Conservation (phyloP, 2,113 vertebrate species). For the Pelmatolapia mariae region DNA sequence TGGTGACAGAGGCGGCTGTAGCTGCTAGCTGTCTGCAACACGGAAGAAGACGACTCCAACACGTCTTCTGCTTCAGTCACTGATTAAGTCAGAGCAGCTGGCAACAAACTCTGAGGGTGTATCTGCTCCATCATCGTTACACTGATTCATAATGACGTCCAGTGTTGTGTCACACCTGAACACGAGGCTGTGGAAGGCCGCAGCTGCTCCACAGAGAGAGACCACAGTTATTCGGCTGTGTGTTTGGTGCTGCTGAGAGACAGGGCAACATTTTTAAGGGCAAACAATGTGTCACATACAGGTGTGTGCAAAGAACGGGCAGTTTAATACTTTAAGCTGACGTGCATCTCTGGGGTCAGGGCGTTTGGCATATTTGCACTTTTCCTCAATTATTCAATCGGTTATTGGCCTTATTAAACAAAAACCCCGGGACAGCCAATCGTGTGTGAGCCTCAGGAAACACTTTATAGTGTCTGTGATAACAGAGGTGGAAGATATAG, state of each 20-base stretch:
- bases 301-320: background rate
- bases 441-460: background rate
- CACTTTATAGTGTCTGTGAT: background rate
- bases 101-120: background rate
- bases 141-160: background rate
- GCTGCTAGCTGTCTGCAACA: background rate
- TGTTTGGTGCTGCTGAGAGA: background rate
- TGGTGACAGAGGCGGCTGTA: background rate
- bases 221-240: background rate
- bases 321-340: background rate
- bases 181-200: accelerated
- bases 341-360: background rate
- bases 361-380: background rate
- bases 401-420: background rate
- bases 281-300: background rate
- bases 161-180: background rate
- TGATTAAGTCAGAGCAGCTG: background rate
- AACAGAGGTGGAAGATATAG: background rate
- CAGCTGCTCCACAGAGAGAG: background rate
- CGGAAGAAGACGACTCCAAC: background rate
- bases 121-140: background rate
- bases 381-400: background rate
- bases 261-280: background rate
- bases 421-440: background rate
- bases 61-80: accelerated